Evolutionary conservation across 2,113 vertebrate species (phyloP).

Genomic region (Oreochromis aureus): DNA sequence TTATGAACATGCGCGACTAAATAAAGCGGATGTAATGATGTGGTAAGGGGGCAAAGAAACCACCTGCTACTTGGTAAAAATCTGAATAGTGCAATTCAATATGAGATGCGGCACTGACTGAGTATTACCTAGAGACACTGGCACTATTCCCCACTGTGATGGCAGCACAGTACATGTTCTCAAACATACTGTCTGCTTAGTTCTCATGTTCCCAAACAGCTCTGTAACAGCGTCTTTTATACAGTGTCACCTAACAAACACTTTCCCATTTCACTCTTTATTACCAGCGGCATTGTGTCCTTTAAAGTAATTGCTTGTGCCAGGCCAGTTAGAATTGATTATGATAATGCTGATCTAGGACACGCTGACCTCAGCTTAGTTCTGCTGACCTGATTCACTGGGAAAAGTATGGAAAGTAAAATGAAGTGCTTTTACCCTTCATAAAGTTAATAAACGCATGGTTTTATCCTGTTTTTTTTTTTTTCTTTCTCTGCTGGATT

Average conservation of each 20-base stretch:
- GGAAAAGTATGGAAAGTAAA: background rate
- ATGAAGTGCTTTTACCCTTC: background rate
- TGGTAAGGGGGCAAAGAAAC: background rate
- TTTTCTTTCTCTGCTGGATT: background rate
- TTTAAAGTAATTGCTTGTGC: background rate
- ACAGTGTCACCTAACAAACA: slow-evolving; percentile 3
- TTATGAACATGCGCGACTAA: background rate
- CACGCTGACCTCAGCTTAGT: background rate
- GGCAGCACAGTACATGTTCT: slow-evolving; percentile 30
- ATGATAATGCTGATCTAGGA: background rate
- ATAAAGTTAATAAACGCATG: background rate
- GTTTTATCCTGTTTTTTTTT: background rate
- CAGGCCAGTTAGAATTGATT: slow-evolving; percentile 8
- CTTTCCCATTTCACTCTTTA: background rate
- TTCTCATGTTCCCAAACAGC: slow-evolving; percentile 38
- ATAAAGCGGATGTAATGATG: background rate
- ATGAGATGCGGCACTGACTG: background rate
- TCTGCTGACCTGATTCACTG: slow-evolving; percentile 1
- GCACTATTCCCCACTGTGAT: slow-evolving; percentile 34
- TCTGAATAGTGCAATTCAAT: background rate
- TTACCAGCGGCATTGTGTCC: background rate
- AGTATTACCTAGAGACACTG: slow-evolving; percentile 16
- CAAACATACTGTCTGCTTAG: slow-evolving; percentile 42
- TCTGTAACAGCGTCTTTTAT: slow-evolving; percentile 11
- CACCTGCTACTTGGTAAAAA: background rate